Evolutionary conservation across 2,113 vertebrate genomes (phyloP).

Genomic region (Rallus limicola): DNA sequence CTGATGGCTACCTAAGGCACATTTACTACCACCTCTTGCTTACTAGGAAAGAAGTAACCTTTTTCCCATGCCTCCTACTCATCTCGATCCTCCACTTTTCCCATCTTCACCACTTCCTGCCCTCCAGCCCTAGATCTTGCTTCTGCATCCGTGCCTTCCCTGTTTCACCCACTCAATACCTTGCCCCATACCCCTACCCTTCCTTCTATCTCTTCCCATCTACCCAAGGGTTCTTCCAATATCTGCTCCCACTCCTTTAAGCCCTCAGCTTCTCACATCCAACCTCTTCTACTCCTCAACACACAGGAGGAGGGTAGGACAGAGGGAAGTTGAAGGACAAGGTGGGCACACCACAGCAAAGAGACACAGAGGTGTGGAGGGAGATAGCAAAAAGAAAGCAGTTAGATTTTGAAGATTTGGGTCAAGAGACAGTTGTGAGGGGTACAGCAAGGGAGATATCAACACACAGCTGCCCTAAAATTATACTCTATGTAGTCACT

Average conservation of each 20-base stretch:
- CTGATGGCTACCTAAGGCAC: background rate
- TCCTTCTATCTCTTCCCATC: background rate
- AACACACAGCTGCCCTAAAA: background rate
- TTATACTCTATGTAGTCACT: background rate
- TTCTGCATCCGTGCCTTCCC: background rate
- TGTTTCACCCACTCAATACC: background rate
- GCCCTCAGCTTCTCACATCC: background rate
- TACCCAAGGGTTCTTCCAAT: background rate
- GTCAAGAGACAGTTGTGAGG: background rate
- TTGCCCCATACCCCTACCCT: background rate
- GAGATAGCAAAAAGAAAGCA: background rate
- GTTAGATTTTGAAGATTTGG: background rate
- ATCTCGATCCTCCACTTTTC: background rate
- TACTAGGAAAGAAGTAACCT: rapidly evolving
- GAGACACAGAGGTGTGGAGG: background rate
- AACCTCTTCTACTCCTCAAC: background rate
- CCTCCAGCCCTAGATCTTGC: background rate
- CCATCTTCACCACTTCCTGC: background rate
- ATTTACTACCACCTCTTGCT: background rate
- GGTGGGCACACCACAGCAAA: background rate
- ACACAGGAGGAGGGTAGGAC: background rate
- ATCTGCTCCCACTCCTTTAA: background rate
- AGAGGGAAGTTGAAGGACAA: background rate
- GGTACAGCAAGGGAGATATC: background rate
- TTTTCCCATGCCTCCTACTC: background rate